A percentile compares a stretch with the other conserved stretches of the same genome.
These are phyloP conservation scores for Venustoraphidia nigricollis DNA, from an alignment of 2,888 invertebrate species.

Conservation along the genomic window DNA sequence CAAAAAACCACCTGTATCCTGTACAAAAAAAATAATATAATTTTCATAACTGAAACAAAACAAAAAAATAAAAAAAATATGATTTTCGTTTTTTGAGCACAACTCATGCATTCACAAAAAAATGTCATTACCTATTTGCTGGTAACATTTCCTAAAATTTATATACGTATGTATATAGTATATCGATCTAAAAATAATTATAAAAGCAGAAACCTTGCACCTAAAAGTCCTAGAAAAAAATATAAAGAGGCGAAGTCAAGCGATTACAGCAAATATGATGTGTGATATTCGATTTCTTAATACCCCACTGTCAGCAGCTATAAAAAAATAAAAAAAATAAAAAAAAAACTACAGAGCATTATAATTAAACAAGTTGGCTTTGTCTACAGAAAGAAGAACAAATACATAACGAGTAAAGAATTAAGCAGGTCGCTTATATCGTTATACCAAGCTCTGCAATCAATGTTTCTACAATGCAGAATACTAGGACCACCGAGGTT, in stretches of 20 bases:
- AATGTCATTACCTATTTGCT: conserved; percentile 6
- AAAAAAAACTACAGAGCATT: neutral
- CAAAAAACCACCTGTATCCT: neutral
- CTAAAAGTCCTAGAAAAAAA: conserved; percentile 5
- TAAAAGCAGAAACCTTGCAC: conserved; percentile 5
- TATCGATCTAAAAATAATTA: neutral
- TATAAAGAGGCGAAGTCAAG: neutral
- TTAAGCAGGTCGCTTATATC: too few relatives aligned
- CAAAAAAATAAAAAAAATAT: neutral
- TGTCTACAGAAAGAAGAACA: too few relatives aligned
- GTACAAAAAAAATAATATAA: neutral
- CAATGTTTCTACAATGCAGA: too few relatives aligned
- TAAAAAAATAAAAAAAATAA: neutral
- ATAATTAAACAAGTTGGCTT: neutral
- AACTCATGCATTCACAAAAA: conserved; percentile 6
- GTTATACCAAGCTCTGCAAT: too few relatives aligned
- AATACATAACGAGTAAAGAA: too few relatives aligned
- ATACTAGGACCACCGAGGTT: too few relatives aligned
- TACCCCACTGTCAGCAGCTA: neutral
- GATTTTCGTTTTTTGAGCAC: neutral
- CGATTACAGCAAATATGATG: conserved; percentile 1
- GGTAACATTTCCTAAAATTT: conserved; percentile 6
- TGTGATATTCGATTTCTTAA: neutral
- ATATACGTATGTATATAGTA: too few relatives aligned
- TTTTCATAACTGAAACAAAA: neutral